These are phyloP conservation scores for Whitmania pigra DNA, from an alignment of 1,140 invertebrate genomes.

Conservation along the genomic window DNA sequence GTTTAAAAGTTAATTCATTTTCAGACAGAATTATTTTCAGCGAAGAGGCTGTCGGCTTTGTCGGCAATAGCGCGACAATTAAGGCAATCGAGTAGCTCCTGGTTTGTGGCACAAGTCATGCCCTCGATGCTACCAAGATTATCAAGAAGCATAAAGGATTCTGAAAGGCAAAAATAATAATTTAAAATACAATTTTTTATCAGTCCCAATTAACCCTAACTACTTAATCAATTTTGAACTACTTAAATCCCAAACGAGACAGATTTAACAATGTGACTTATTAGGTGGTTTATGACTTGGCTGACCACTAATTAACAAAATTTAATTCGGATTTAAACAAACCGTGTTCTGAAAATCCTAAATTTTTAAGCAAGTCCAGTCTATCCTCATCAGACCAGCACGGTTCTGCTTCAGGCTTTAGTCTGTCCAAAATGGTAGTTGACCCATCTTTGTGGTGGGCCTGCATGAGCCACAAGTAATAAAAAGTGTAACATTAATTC, in stretches of 20 bases:
- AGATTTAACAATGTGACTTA: too few species aligned
- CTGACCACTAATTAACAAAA: not conserved
- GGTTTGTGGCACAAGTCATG: not conserved
- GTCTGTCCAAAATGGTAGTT: not conserved
- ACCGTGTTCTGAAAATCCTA: conserved; percentile 8
- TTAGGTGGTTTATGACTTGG: too few species aligned
- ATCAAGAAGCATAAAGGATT: conserved; percentile 1
- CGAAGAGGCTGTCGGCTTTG: too few species aligned
- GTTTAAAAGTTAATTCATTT: too few species aligned
- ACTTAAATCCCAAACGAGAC: too few species aligned
- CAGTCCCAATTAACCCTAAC: too few species aligned
- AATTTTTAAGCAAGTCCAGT: not conserved
- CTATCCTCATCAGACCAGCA: not conserved
- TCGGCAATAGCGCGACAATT: too few species aligned
- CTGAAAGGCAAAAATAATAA: not conserved
- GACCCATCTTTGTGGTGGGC: conserved; percentile 1
- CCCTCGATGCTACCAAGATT: not conserved
- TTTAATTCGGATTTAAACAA: not conserved
- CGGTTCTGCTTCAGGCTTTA: not conserved
- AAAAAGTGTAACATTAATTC: not conserved
- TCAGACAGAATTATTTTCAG: too few species aligned
- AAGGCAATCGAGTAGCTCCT: too few species aligned
- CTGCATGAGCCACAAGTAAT: not conserved
- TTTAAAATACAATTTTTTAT: not conserved
- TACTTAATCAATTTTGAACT: too few species aligned